Percentiles rank a stretch among this genome's conserved stretches.
These are phyloP conservation scores for Amblyraja radiata DNA, from an alignment of 2,797 vertebrate genomes.

Conservation along the genomic window DNA sequence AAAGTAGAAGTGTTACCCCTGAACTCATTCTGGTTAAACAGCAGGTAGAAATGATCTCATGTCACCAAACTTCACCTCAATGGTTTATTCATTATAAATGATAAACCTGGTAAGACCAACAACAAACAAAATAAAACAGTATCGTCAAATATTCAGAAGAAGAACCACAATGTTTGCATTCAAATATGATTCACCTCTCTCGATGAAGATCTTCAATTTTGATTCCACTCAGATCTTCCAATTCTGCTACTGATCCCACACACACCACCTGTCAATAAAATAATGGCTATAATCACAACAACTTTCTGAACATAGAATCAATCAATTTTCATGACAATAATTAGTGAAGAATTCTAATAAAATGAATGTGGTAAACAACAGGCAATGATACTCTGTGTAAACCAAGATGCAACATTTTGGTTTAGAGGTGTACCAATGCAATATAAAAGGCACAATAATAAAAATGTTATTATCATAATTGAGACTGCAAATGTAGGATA, in stretches of 20 bases:
- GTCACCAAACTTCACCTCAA: neutral
- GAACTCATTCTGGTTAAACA: neutral
- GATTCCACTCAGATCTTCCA: constrained; percentile 76
- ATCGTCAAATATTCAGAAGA: neutral
- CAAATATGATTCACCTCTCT: constrained; percentile 71
- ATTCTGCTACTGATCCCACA: constrained; percentile 77
- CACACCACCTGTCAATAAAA: constrained; percentile 77
- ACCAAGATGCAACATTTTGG: neutral
- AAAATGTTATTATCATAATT: neutral
- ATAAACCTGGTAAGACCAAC: neutral
- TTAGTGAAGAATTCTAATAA: neutral
- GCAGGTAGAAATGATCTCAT: no score
- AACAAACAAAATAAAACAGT: neutral
- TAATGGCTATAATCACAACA: neutral
- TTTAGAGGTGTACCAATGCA: neutral
- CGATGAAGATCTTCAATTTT: constrained; percentile 88
- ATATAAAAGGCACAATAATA: neutral
- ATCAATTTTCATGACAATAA: neutral
- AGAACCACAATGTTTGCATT: neutral
- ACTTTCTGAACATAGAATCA: neutral
- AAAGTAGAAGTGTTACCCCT: neutral
- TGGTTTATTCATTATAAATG: neutral
- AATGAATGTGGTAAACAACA: neutral
- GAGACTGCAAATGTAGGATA: neutral
- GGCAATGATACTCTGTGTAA: neutral